Evolutionary conservation across 2,797 vertebrate species (phyloP).

Genomic region (Coreius guichenoti): DNA sequence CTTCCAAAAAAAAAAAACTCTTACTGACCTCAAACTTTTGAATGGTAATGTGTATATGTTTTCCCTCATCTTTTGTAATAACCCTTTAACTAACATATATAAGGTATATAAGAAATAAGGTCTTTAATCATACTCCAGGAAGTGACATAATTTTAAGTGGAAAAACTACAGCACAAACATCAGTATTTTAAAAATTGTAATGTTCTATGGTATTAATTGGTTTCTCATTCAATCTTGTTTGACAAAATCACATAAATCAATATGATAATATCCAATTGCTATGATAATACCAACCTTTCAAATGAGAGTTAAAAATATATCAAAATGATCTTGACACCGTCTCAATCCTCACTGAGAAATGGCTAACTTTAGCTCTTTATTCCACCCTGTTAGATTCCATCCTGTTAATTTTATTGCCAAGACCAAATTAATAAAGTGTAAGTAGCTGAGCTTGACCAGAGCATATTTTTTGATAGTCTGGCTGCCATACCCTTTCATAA

Average conservation of each 20-base stretch:
- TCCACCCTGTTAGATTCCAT: not conserved
- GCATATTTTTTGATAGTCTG: not conserved
- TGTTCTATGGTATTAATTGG: not conserved
- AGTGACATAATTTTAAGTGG: not conserved
- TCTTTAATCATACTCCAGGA: not conserved
- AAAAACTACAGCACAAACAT: not conserved
- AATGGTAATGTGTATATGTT: not conserved
- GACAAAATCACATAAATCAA: not conserved
- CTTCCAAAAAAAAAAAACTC: too few relatives aligned
- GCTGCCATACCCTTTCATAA: not conserved
- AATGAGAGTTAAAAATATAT: not conserved
- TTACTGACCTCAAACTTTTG: too few relatives aligned
- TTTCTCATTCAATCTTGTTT: not conserved
- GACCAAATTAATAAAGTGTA: not conserved
- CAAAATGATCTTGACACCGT: not conserved
- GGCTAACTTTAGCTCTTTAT: not conserved
- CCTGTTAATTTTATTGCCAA: not conserved
- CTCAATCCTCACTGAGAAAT: slow-evolving; percentile 7
- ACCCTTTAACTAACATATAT: not conserved
- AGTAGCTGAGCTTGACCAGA: slow-evolving; percentile 4
- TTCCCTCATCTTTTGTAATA: not conserved
- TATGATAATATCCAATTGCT: not conserved
- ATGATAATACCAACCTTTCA: not conserved
- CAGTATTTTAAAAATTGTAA: not conserved
- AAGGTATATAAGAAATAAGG: not conserved